Evolutionary conservation across 2,113 vertebrate species (phyloP), one percentile per base, ranked within the genome.

Genomic region (Butastur rufipennis): DNA sequence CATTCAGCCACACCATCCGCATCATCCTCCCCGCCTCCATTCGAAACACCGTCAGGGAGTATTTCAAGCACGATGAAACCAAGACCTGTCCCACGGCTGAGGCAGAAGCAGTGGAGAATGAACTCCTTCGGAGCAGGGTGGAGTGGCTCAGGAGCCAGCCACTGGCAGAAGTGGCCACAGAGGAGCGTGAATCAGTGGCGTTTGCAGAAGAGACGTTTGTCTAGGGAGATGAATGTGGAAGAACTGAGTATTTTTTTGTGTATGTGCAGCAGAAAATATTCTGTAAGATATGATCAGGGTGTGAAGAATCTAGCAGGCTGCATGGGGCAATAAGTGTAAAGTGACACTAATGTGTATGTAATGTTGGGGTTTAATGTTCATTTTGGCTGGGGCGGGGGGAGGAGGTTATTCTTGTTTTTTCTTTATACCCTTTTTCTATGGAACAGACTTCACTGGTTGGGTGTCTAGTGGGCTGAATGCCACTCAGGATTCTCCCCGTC

Each of bases 11-110:
- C 91, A 98, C 97, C 43, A 98, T 98, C 92, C 97, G 10, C 19
- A 97, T 98, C 90, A 93, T 97, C 68, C 97, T 98, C 58, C 98
- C 98, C 0, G 34, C 97, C 67, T 95, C 98, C 27, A 96, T 98
- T 22, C 95, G 88, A 20, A 97, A 94, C 86, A 98, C 98, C 1
- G 96, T 98, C 86, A 97, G 94, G 89, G 98, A 98, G 14, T 98
- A 98, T 32, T 98, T 98, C 92, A 95, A 83, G 66, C 97, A 97
- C 0, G 61, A 94, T 4, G 97, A 97, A 34, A 67, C 70, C 7
- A 34, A 94, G 72, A 34, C 68, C 75, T 88, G 74, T 43, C 65
- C 85, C 45, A 3, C 10, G 0, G 67, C 95, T 16, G 91, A 97
- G 27, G 96, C 42, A 3, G 97, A 97, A 42, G 74, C 53, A 0